Percentiles rank a stretch among this genome's conserved stretches.
phyloP scores from a whole-genome alignment of 1,140 invertebrate genomes.

The Cyrtorhinus lividipennis region DNA sequence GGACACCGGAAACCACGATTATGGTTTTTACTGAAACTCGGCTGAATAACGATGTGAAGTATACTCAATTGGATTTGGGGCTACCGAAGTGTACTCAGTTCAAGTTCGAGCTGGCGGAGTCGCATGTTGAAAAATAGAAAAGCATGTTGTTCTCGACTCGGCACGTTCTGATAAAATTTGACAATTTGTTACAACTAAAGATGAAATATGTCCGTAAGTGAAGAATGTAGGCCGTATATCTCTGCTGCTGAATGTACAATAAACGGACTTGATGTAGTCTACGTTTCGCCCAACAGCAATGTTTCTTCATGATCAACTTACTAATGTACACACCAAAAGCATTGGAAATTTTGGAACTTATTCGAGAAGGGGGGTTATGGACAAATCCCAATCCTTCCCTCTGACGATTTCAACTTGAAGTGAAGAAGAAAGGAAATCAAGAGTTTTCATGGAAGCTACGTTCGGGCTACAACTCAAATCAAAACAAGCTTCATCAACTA shows the following conservation, averaged over 20 bases:
- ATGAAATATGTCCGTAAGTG: not conserved
- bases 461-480: slow-evolving; percentile 2
- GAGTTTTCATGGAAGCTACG: not conserved
- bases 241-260: not conserved
- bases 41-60: not conserved
- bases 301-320: not conserved
- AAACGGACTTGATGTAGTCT: not conserved
- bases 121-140: not conserved
- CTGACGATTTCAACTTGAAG: not conserved
- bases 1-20: not conserved
- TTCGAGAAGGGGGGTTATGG: not conserved
- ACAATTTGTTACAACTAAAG: not conserved
- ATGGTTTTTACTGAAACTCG: not conserved
- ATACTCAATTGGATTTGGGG: too few relatives aligned
- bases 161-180: not conserved
- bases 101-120: not conserved
- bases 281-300: not conserved
- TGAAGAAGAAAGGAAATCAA: not conserved
- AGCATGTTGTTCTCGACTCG: not conserved
- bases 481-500: not conserved
- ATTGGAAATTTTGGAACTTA: not conserved
- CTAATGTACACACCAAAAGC: not conserved
- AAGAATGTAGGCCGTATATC: not conserved
- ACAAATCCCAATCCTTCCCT: not conserved
- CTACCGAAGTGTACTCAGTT: not conserved